Conservation (phyloP, 2,888 invertebrate species). For the Coremacera marginata region DNA sequence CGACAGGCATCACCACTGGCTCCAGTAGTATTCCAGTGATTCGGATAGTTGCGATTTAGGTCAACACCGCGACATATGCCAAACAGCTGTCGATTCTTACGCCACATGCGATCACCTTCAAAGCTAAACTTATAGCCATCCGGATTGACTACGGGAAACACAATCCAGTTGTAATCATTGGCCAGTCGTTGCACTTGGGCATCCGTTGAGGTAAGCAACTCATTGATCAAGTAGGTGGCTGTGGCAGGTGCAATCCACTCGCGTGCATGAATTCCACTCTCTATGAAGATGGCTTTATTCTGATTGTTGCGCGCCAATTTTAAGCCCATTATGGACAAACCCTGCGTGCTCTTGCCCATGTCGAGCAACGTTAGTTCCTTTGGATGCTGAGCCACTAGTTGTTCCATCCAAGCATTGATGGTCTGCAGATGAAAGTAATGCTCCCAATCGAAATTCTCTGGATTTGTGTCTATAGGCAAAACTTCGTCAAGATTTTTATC, state of each 20-base stretch:
- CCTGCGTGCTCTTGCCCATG: constrained; percentile 71
- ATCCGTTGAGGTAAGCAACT: constrained; percentile 65
- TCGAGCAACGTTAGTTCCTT: constrained; percentile 64
- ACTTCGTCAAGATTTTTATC: constrained; percentile 56
- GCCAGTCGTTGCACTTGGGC: constrained; percentile 59
- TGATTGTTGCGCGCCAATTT: constrained; percentile 64
- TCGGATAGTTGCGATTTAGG: constrained; percentile 77
- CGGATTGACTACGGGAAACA: constrained; percentile 81
- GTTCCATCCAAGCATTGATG: constrained; percentile 63
- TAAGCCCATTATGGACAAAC: constrained; percentile 70
- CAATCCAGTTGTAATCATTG: constrained; percentile 76
- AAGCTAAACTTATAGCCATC: constrained; percentile 83
- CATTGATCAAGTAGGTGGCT: constrained; percentile 63
- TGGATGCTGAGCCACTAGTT: constrained; percentile 52
- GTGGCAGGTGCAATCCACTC: constrained; percentile 68
- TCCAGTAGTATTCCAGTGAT: constrained; percentile 72
- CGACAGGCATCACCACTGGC: constrained; percentile 72
- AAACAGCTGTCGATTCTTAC: constrained; percentile 76
- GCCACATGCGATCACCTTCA: constrained; percentile 81
- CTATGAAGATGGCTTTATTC: constrained; percentile 70
- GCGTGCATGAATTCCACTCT: constrained; percentile 69
- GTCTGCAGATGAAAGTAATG: constrained; percentile 64
- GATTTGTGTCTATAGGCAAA: constrained; percentile 49
- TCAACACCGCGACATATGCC: constrained; percentile 74
- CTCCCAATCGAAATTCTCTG: constrained; percentile 59